Conservation (phyloP, 2,113 vertebrate genomes). For the Raja brachyura region DNA sequence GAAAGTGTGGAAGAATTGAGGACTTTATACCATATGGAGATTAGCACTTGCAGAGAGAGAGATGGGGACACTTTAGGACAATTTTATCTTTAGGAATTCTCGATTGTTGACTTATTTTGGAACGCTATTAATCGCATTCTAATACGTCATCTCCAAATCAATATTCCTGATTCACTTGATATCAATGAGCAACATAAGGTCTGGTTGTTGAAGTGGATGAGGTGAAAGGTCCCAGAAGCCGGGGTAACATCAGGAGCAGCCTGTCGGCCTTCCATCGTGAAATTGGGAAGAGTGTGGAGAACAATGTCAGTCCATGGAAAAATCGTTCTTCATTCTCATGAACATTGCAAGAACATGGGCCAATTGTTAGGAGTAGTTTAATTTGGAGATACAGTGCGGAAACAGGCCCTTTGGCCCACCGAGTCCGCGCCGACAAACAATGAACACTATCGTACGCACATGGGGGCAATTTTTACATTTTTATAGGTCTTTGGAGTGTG, state of each 20-base stretch:
- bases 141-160: not conserved
- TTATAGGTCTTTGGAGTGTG: too few relatives aligned
- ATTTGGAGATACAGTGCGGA: too few relatives aligned
- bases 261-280: too few relatives aligned
- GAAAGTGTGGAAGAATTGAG: not conserved
- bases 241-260: not conserved
- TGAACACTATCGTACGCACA: too few relatives aligned
- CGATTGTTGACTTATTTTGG: not conserved
- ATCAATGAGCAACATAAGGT: not conserved
- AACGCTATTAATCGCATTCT: not conserved
- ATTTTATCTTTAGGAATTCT: not conserved
- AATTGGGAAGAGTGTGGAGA: not conserved
- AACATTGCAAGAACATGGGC: not conserved
- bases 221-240: not conserved
- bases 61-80: not conserved
- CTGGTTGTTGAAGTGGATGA: not conserved
- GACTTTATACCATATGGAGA: not conserved
- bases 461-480: too few relatives aligned
- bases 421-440: too few relatives aligned
- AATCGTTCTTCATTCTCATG: not conserved
- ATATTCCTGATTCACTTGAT: not conserved
- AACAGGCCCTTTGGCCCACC: too few relatives aligned
- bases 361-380: not conserved
- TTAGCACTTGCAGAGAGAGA: not conserved
- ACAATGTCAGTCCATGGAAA: not conserved